phyloP scores from a whole-genome alignment of 2,888 invertebrate species.

The Lycocerus yunnanus region DNA sequence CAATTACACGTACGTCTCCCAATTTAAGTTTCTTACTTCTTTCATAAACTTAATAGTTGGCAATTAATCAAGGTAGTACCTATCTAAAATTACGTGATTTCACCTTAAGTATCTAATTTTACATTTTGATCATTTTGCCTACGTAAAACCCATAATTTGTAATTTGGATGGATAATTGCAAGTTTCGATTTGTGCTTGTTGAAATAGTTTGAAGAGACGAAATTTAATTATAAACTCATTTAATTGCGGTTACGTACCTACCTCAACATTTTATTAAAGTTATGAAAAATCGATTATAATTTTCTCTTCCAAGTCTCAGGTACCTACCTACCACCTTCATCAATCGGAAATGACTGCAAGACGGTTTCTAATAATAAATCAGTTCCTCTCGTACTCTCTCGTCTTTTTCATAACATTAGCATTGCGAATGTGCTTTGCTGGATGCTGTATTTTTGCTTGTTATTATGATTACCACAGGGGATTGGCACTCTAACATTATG shows the following conservation, averaged over 20 bases:
- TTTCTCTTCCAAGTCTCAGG: conserved; percentile 31
- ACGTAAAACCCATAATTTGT: not conserved
- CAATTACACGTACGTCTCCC: not conserved
- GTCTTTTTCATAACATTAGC: conserved; percentile 11
- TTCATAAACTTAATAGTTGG: not conserved
- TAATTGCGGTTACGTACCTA: not conserved
- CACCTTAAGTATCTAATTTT: not conserved
- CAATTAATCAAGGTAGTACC: not conserved
- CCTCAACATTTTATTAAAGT: not conserved
- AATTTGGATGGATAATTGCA: not conserved
- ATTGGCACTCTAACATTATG: not conserved
- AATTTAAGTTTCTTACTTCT: not conserved
- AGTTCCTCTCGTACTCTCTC: conserved; percentile 25
- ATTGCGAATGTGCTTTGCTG: not conserved
- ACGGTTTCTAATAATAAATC: conserved; percentile 48
- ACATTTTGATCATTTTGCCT: not conserved
- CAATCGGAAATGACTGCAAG: conserved; percentile 47
- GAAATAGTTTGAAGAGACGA: not conserved
- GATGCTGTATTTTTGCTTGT: not conserved
- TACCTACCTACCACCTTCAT: conserved; percentile 36
- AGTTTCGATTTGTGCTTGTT: not conserved
- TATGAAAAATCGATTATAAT: conserved; percentile 20
- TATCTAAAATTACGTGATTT: not conserved
- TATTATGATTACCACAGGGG: not conserved
- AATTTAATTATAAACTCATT: not conserved